Evolutionary conservation across 2,113 vertebrate species (phyloP), one percentile per base, ranked within the genome.

Genomic region (Sander vitreus): DNA sequence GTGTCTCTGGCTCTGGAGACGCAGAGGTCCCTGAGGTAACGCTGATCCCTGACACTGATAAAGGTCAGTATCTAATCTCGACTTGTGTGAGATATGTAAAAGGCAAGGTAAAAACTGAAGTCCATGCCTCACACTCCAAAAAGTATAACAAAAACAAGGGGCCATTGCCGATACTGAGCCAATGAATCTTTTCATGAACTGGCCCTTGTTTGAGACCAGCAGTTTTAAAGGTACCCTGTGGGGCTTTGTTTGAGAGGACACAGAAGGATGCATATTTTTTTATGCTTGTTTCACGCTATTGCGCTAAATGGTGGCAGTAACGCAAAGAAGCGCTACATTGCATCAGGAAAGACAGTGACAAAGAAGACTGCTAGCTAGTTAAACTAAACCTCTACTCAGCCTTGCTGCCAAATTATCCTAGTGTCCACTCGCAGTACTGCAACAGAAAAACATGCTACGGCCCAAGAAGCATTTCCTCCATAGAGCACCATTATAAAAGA

Each of bases 21-120:
- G 13, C 12, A n/a, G 88, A 90, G 72, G 78, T 86, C 39, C 82
- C 85, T 77, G 89, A 58, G 58, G 72, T 91, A 68, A 86, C 79
- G 81, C 69, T 94, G 69, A 50, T 92, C 50, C 90, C 92, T 77
- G 84, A 88, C 73, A 76, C 68, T 88, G 81, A 85, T 54, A 39
- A 94, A 95, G 95, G 94, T 96, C 92, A 95, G 95, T 96, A 94
- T 85, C 59, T 76, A 80, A 76, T 43, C 9, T 68, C 67, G 75
- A 66, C 19, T 48, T 55, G 11, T 53, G 65, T 66, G 77, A 85
- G 65, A 83, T 71, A 68, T 45, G 36, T 55, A 66, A 73, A 75
- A 57, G 48, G 19, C 12, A 68, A 51, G 11, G 19, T 39, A 58
- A 23, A 64, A 47, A 57, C 6, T 39, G 1, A 70, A 63, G 50